phyloP scores from a whole-genome alignment of 2,113 vertebrate genomes.

The Zingel zingel region DNA sequence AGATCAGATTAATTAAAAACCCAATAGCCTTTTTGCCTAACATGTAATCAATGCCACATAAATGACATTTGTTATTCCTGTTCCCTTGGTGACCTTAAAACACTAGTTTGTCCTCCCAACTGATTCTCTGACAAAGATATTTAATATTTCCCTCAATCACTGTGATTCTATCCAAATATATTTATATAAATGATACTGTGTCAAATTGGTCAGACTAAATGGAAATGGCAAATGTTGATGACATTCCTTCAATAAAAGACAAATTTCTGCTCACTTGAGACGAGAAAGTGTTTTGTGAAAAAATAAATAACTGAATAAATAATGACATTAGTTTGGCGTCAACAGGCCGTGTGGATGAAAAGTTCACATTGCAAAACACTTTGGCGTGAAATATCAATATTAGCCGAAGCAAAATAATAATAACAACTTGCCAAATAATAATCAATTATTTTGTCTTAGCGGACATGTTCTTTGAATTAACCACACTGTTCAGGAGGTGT shows the following conservation, averaged over 20 bases:
- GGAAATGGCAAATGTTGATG: slow-evolving; percentile 22
- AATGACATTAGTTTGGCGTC: slow-evolving; percentile 42
- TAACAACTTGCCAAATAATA: background rate
- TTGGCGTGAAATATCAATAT: slow-evolving; percentile 21
- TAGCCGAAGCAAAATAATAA: slow-evolving; percentile 13
- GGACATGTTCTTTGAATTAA: slow-evolving; percentile 5
- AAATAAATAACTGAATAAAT: slow-evolving; percentile 49
- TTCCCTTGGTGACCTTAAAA: slow-evolving; percentile 1
- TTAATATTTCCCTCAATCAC: slow-evolving; percentile 26
- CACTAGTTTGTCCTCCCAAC: slow-evolving; percentile 22
- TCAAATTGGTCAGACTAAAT: slow-evolving; percentile 39
- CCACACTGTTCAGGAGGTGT: background rate
- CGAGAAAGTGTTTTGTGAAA: slow-evolving; percentile 29
- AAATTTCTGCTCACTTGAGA: slow-evolving; percentile 48
- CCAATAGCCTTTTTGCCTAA: background rate
- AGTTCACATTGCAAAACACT: slow-evolving; percentile 27
- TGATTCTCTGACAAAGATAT: slow-evolving; percentile 38
- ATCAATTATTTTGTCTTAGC: slow-evolving; percentile 29
- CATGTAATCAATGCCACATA: background rate
- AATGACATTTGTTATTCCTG: background rate
- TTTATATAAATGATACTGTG: slow-evolving; percentile 37
- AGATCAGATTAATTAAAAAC: background rate
- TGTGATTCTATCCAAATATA: slow-evolving; percentile 24
- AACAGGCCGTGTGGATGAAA: slow-evolving; percentile 30
- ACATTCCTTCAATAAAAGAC: slow-evolving; percentile 27